Percentiles rank a stretch among this genome's conserved stretches.
These are phyloP conservation scores for Neomonachus schauinslandi DNA, from an alignment of 2,113 vertebrate genomes.

Conservation along the genomic window DNA sequence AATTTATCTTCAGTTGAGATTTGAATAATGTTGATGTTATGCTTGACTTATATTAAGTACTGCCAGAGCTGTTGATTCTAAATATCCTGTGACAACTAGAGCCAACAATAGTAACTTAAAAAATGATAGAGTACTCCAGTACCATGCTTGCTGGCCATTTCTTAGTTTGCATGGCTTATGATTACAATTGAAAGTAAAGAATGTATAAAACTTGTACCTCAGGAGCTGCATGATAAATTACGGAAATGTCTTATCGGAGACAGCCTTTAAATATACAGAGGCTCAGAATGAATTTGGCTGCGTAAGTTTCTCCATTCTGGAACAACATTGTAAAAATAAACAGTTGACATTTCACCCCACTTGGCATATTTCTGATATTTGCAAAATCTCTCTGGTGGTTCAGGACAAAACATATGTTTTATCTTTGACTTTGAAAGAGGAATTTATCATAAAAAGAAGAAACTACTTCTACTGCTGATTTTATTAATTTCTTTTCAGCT, in stretches of 20 bases:
- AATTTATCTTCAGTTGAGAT: constrained; percentile 12
- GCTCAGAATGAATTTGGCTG: constrained; percentile 3
- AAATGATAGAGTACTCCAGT: not conserved
- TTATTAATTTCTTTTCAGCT: constrained; percentile 20
- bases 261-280: not conserved
- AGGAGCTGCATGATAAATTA: constrained; percentile 13
- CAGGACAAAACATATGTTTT: constrained; percentile 16
- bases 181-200: constrained; percentile 40
- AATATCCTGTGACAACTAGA: not conserved
- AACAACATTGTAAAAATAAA: constrained; percentile 50
- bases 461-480: constrained; percentile 12
- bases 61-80: not conserved
- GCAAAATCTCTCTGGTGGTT: constrained; percentile 41
- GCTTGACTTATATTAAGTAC: constrained; percentile 17
- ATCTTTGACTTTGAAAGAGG: constrained; percentile 45
- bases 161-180: not conserved
- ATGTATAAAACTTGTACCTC: not conserved
- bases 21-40: constrained; percentile 1
- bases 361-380: constrained; percentile 42
- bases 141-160: not conserved
- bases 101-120: constrained; percentile 33
- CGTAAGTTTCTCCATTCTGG: not conserved
- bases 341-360: not conserved
- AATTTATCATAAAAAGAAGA: constrained; percentile 46
- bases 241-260: not conserved